Base-by-base conservation (phyloP, 92 coral and sea anemone genomes). In the Plumapathes pennacea region DNA sequence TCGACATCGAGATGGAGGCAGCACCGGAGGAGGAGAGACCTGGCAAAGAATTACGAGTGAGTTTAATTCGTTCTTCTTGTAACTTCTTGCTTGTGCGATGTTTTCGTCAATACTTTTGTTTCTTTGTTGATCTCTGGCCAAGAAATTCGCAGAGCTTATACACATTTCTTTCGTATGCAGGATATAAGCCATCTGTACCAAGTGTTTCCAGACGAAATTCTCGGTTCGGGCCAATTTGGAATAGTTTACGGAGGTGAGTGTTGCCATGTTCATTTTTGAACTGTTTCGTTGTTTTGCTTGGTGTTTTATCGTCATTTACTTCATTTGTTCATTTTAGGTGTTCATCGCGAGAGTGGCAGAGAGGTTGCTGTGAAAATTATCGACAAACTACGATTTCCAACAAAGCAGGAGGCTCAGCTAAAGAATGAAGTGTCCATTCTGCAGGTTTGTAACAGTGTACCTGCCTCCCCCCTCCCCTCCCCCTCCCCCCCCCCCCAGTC, bases 141-240 rank as follows among this genome's bases (percentile, higher is more conserved):
- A 2, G 10, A n/a, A 11, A 22, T 7, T 19, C 29, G 18, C 25
- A 25, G n/a, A n/a, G n/a, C n/a, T n/a, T n/a, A n/a, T n/a, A n/a
- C n/a, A n/a, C n/a, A n/a, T n/a, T n/a, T 52, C 30, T 25, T 38
- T 6, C n/a, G 38, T 21, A 21, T 38, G 25, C 57, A 94, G 99
- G 99, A 94, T 43, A 84, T 94, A 29, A 83, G 89, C 26, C 99
- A 94, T 62, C 66, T 84, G 46, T 94, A 94, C 39, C 99, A 94
- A 77, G 91, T 94, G 25, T 94, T 94, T 51, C 99, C 99, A 10
- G 99, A 94, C 45, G 99, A 94, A 60, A 90, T 94, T 64, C 90
- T 94, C 14, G 99, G 99, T 15, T 90, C 99, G 11, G 99, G 99
- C 30, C 99, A 94, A 60, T 94, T 94, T 81, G 99, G 99, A 18